Percentiles rank a stretch among this genome's conserved stretches.
These are phyloP conservation scores for Magallana nippona DNA, from an alignment of 2,888 invertebrate genomes.

Conservation along the genomic window DNA sequence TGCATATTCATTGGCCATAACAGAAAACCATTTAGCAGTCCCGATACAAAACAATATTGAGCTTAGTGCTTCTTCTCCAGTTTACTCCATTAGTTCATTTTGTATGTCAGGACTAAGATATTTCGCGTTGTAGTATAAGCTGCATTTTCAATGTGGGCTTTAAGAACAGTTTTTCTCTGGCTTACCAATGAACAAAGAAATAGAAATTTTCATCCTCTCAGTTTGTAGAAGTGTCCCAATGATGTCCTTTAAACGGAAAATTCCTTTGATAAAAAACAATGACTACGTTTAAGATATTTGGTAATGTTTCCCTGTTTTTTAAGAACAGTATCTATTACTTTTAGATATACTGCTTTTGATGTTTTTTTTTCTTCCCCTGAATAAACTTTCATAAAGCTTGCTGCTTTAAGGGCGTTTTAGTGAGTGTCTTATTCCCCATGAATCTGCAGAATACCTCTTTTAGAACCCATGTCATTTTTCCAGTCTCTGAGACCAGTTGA, in stretches of 20 bases:
- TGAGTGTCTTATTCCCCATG: not conserved
- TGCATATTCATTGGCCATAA: constrained; percentile 26
- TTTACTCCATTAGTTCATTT: constrained; percentile 32
- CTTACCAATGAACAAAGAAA: constrained; percentile 7
- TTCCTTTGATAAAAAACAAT: constrained; percentile 12
- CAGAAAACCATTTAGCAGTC: constrained; percentile 27
- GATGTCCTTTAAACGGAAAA: constrained; percentile 35
- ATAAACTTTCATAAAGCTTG: not conserved
- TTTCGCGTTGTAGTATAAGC: constrained; percentile 34
- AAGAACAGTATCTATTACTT: not conserved
- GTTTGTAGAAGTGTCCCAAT: constrained; percentile 4
- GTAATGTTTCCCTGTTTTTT: not conserved
- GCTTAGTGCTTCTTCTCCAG: not conserved
- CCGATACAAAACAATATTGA: no score
- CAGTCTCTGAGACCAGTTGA: not conserved
- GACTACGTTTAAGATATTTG: not conserved
- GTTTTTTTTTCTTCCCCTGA: not conserved
- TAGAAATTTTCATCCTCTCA: constrained; percentile 5
- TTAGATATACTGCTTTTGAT: not conserved
- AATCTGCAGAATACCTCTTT: not conserved
- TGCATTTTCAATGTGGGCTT: constrained; percentile 3
- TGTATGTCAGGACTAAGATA: constrained; percentile 36
- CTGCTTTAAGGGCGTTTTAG: not conserved
- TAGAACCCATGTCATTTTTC: constrained; percentile 2
- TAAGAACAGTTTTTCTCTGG: not conserved